A percentile compares a stretch with the other conserved stretches of the same genome.
phyloP scores from a whole-genome alignment of 2,113 vertebrate species.

The Dicerorhinus sumatrensis region DNA sequence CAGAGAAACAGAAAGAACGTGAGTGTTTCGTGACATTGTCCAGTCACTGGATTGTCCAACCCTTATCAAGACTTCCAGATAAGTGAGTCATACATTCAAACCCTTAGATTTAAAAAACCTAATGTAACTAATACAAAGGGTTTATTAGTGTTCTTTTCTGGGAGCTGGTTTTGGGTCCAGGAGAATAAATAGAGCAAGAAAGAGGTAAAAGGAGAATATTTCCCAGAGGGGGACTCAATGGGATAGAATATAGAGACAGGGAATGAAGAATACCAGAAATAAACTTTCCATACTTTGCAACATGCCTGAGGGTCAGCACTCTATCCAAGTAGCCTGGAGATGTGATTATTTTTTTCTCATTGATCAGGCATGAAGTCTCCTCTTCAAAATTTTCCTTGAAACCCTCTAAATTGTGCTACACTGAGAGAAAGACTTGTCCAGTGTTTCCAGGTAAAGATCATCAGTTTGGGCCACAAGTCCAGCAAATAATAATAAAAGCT shows the following conservation, averaged over 20 bases:
- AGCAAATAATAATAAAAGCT: not conserved
- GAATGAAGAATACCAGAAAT: not conserved
- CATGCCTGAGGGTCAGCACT: not conserved
- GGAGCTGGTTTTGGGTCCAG: not conserved
- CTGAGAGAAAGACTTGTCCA: not conserved
- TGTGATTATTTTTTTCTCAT: not conserved
- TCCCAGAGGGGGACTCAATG: not conserved
- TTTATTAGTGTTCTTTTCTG: constrained; percentile 27
- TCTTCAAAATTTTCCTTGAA: not conserved
- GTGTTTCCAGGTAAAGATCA: not conserved
- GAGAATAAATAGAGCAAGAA: not conserved
- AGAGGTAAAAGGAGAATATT: not conserved
- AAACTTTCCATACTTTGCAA: not conserved
- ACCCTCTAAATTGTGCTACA: not conserved
- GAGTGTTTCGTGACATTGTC: constrained; percentile 48
- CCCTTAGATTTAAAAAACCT: not conserved
- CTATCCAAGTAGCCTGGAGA: not conserved
- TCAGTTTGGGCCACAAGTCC: not conserved
- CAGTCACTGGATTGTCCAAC: not conserved
- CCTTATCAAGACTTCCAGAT: constrained; percentile 17
- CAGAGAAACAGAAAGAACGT: not conserved
- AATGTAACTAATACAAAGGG: not conserved
- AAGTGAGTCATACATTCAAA: not conserved
- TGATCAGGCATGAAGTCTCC: not conserved
- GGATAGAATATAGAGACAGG: not conserved